Base-by-base conservation (phyloP, 2,113 vertebrate species). In the Phylloscopus trochilus region DNA sequence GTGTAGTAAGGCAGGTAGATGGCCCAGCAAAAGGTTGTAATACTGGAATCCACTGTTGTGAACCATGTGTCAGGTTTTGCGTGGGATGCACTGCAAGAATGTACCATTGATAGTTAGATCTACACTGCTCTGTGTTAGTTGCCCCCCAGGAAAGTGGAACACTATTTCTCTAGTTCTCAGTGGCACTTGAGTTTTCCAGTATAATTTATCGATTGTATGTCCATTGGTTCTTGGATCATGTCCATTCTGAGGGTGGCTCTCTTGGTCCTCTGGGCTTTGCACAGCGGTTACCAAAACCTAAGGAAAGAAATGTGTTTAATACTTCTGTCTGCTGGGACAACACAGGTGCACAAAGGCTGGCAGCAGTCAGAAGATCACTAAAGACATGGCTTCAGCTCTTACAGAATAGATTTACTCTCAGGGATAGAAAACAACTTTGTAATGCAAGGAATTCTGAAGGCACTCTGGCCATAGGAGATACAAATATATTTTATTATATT, bases 211-310 rank as follows among this genome's bases (percentile, higher is more conserved):
- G 17, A 81, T 46, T 96, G 73, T 30, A 49, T 96, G 96, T 97
- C 96, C 95, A 91, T 91, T 59, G 91, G 85, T 46, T 89, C 93
- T 92, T 90, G 92, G 97, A 98, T 99, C 98, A 99, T 98, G 99
- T 99, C 99, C 99, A 99, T 98, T 99, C 98, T 95, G 98, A 96
- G 62, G 99, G 98, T 68, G 98, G 98, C 72, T 98, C 98, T 96
- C 98, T 98, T 80, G 99, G 99, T 97, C 99, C 99, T 98, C 97
- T 99, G 90, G 99, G 99, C 94, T 98, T 99, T 95, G 98, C 97
- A 97, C 98, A 98, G 95, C 98, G 98, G 97, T 98, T 99, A 96
- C 98, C 98, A 97, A 99, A 99, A 96, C 98, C 99, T 99, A 92
- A 53, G 91, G 83, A 84, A 66, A 97, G 26, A 92, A 94, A 93